Conservation (phyloP, 2,113 vertebrate genomes). For the Empidonax traillii region DNA sequence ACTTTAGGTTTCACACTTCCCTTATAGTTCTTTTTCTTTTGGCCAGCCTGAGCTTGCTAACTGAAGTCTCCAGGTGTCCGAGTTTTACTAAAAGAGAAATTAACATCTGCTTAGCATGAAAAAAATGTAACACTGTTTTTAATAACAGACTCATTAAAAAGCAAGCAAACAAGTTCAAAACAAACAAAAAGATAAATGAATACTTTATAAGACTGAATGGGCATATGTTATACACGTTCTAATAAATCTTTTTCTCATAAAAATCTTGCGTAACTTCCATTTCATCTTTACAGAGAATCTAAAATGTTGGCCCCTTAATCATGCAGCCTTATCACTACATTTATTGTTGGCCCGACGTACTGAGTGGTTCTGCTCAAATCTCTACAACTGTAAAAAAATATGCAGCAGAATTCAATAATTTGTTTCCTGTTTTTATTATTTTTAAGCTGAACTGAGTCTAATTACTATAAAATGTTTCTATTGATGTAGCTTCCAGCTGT, state of each 20-base stretch:
- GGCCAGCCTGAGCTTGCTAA: not conserved
- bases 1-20: not conserved
- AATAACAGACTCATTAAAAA: not conserved
- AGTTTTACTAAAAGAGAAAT: not conserved
- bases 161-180: not conserved
- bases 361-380: not conserved
- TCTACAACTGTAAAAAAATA: not conserved
- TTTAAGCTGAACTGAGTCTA: not conserved
- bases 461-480: not conserved
- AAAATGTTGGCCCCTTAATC: not conserved
- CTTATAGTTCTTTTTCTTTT: not conserved
- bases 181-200: not conserved
- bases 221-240: rapidly evolving
- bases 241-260: not conserved
- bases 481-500: slow-evolving; percentile 1
- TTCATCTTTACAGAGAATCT: not conserved
- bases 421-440: not conserved
- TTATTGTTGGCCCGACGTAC: not conserved
- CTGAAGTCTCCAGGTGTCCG: not conserved
- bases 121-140: not conserved
- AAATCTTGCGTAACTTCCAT: not conserved
- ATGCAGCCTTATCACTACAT: not conserved
- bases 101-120: not conserved
- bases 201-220: not conserved
- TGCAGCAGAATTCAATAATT: not conserved